Base-by-base conservation (phyloP, 2,113 vertebrate genomes). In the Oxyruncus cristatus region DNA sequence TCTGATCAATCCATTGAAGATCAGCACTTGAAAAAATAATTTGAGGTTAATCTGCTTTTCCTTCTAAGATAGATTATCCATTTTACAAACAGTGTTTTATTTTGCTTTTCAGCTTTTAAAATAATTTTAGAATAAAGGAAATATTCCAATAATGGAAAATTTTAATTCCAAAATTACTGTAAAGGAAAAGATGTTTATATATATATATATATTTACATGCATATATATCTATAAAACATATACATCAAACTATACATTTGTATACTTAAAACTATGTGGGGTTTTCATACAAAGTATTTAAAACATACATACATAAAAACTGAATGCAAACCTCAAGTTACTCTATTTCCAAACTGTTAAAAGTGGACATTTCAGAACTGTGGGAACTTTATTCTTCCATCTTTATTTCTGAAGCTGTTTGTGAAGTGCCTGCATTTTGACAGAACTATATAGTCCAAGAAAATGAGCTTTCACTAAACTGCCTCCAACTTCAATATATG, bases 401-500 rank as follows among this genome's bases (percentile, higher is more conserved):
- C 75, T 82, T 88, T 85, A 46, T 46, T 84, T 93, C 76, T 84
- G 76, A 84, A 89, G 68, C 52, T 72, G 39, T 84, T 94, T 71
- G 76, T 71, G 65, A 83, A 87, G 76, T 0, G 0, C 65, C 55
- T 91, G 56, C 44, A 52, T 91, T 93, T 93, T 92, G 68, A 84
- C 52, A 84, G 91, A 91, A 55, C 61, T 47, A 26, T 74, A 26
- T 44, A 91, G 80, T 46, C 76, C 89, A 81, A 80, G 80, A 94
- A 95, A 95, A 95, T 91, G 65, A 96, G 56, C 65, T 95, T 96
- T 92, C 91, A 77, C 70, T 89, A 67, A 93, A 89, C 88, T 77
- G 72, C 68, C 73, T 92, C 79, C 77, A 94, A 59, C 67, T 90
- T 93, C 94, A 95, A 84, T 94, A 88, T 83, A 50, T 77, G 72